A percentile compares a stretch with the other conserved stretches of the same genome.
phyloP scores from a whole-genome alignment of 2,113 vertebrate species.

The Passer montanus region DNA sequence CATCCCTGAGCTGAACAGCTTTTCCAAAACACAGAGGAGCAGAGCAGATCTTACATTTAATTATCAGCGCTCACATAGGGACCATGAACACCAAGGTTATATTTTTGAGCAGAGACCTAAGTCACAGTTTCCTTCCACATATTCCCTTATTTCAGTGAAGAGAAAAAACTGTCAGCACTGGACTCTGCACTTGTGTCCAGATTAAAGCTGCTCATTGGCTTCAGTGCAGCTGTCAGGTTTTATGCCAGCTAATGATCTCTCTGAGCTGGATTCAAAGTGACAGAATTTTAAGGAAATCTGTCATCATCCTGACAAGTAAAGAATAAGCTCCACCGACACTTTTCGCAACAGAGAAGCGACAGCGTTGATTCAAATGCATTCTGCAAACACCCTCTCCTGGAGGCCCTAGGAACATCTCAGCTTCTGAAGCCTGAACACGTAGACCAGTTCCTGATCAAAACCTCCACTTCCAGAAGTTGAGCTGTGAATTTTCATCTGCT shows the following conservation, averaged over 20 bases:
- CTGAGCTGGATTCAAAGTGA: background rate
- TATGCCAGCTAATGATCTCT: background rate
- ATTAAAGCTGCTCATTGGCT: background rate
- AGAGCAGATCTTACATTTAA: background rate
- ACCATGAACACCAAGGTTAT: background rate
- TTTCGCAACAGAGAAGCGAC: background rate
- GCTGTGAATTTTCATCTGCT: conserved; percentile 32
- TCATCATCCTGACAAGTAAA: background rate
- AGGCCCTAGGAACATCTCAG: background rate
- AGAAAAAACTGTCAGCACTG: background rate
- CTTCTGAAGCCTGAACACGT: background rate
- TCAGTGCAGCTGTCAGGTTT: background rate
- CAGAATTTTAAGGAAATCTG: background rate
- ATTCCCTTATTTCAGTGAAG: background rate
- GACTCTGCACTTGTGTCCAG: background rate
- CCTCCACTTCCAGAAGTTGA: conserved; percentile 6
- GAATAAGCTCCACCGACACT: background rate
- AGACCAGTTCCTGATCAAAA: background rate
- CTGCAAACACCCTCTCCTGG: conserved; percentile 28
- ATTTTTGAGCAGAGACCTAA: background rate
- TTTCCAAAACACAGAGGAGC: background rate
- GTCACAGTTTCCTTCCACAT: background rate
- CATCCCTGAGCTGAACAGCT: background rate
- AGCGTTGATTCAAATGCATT: background rate
- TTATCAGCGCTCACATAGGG: background rate